Percentiles rank a stretch among this genome's conserved stretches.
These are phyloP conservation scores for Ornithoptera priamus DNA, from an alignment of 2,888 invertebrate species.

Conservation along the genomic window DNA sequence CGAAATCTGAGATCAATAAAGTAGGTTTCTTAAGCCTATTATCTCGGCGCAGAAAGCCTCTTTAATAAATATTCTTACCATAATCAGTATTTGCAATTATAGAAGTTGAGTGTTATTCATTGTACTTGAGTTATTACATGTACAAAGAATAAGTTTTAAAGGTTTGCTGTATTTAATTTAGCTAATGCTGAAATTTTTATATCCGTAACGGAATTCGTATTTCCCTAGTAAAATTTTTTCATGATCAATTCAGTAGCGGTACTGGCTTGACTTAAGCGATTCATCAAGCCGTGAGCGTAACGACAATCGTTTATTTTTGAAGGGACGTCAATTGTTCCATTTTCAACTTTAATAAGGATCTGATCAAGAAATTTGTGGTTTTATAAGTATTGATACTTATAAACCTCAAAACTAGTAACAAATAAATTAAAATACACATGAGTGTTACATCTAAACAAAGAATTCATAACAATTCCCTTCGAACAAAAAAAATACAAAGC, in stretches of 20 bases:
- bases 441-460: too few relatives aligned
- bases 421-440: not conserved
- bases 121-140: not conserved
- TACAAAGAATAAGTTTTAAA: not conserved
- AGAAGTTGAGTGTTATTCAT: constrained; percentile 18
- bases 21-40: constrained; percentile 27
- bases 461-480: too few relatives aligned
- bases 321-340: constrained; percentile 28
- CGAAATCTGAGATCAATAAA: constrained; percentile 23
- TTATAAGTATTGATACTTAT: too few relatives aligned
- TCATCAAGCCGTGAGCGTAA: constrained; percentile 27
- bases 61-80: constrained; percentile 18
- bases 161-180: not conserved
- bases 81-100: constrained; percentile 20
- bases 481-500: too few relatives aligned
- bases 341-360: constrained; percentile 23
- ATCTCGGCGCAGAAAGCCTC: constrained; percentile 15
- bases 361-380: constrained; percentile 22
- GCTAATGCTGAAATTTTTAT: constrained; percentile 6
- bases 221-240: constrained; percentile 17
- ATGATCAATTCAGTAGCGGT: constrained; percentile 24
- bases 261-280: constrained; percentile 27
- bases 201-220: constrained; percentile 13
- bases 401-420: not conserved
- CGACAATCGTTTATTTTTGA: constrained; percentile 30